Evolutionary conservation across 2,113 vertebrate genomes (phyloP).

Genomic region (Hypanus sabinus): DNA sequence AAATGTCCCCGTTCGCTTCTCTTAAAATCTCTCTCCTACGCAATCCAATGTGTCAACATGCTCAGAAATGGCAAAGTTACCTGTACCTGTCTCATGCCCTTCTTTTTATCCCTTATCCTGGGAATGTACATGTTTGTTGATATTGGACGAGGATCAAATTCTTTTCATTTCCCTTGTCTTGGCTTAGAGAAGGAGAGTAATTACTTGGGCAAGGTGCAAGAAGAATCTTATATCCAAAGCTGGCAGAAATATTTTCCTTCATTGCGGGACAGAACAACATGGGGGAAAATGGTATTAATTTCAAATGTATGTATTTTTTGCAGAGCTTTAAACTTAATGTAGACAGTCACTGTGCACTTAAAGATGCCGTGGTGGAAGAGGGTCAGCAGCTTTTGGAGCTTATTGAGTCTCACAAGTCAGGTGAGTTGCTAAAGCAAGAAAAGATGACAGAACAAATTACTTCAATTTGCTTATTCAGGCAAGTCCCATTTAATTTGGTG

Average conservation of each 20-base stretch:
- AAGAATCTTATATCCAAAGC: background rate
- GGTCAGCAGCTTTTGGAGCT: slow-evolving; percentile 79
- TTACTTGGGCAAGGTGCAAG: background rate
- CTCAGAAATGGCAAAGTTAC: background rate
- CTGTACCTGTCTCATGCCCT: background rate
- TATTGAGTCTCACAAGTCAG: slow-evolving; percentile 91
- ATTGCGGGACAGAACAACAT: background rate
- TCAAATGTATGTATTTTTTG: slow-evolving; percentile 6
- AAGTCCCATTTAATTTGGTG: background rate
- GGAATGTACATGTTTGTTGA: background rate
- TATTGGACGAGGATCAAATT: background rate
- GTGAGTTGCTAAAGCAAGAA: slow-evolving; percentile 54
- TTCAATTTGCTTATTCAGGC: background rate
- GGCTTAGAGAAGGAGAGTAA: background rate
- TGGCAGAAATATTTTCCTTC: background rate
- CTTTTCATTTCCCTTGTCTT: background rate
- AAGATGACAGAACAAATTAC: background rate
- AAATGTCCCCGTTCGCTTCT: too few relatives aligned
- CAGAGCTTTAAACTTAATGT: slow-evolving; percentile 93
- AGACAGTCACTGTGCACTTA: slow-evolving; percentile 76
- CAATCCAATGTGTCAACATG: too few relatives aligned
- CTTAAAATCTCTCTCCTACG: too few relatives aligned
- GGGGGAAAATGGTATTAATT: background rate
- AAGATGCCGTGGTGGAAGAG: slow-evolving; percentile 86
- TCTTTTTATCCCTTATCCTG: background rate